Base-by-base conservation (phyloP, 64 coral and sea anemone species). In the Montipora capricornis region DNA sequence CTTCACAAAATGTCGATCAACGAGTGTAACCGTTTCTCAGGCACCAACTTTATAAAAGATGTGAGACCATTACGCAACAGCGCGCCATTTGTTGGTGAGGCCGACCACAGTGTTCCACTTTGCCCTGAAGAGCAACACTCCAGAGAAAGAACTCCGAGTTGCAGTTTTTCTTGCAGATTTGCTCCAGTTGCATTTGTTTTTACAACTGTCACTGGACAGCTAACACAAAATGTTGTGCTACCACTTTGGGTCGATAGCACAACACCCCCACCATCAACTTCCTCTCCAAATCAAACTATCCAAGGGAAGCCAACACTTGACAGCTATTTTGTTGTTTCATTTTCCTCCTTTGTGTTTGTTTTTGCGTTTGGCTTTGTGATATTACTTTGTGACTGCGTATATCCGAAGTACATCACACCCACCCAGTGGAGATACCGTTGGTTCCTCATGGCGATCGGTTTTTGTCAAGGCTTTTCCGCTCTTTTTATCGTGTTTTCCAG, bases 401-500 rank as follows among this genome's bases (percentile, higher is more conserved):
- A 12, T 13, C 74, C 75, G 12, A 45, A 82, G 16, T 50, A 59
- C 49, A 70, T 80, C 26, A 77, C 75, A 19, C 61, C 44, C 11
- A 93, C 87, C 29, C 87, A 94, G 13, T 82, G 80, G 66, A 81
- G 82, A 75, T 77, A 87, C 37, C 74, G 82, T 3, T 20, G 44
- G 5, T 49, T 93, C 1, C 26, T 93, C 1, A 77, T 89, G 3
- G 2, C 87, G 14, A 20, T 93, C 79, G 91, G 87, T 68, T 80
- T 19, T 10, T 78, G 62, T 8, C 79, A 81, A 5, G 50, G 78
- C 26, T 0, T 90, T 19, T 7, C 55, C 50, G 91, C 84, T 0
- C 45, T 90, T 1, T 89, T 96, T 73, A 83, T 96, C 15, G 87
- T 93, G 8, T 96, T 78, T 80, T n/a, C 91, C 4, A 84, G 90